Evolutionary conservation across 2,113 vertebrate genomes (phyloP), one percentile per base, ranked within the genome.

Genomic region (Macquaria ambigua): DNA sequence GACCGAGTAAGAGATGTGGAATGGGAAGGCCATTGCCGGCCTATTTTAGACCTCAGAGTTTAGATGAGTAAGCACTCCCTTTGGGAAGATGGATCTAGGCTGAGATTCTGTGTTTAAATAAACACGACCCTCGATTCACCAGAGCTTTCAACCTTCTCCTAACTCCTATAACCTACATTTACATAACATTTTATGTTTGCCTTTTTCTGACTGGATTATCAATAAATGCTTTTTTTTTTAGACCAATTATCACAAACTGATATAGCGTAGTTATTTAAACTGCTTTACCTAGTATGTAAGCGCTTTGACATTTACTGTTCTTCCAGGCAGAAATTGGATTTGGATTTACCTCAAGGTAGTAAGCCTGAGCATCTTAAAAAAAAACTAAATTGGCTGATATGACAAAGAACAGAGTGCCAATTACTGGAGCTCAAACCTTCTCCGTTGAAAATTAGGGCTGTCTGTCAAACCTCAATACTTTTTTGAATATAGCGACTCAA

Each of bases 11-110:
- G 87, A 88, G 86, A 87, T 79, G 87, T 72, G 77, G 67, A 88
- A 92, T 87, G 87, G 85, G 85, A 89, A 79, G 83, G 86, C 83
- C 82, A 81, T 41, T 41, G 68, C 20, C 3, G 48, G 77, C 81
- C 83, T 94, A 89, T 94, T 94, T 93, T 87, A 87, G 90, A 85
- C 76, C 69, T 70, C 82, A 69, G 58, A 76, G 82, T 88, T 85
- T 79, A 86, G 85, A 91, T 93, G 91, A 94, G 82, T 90, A 88
- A 90, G 88, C 82, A 28, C 72, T 84, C 88, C 85, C 84, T 74
- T 83, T 86, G 75, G 86, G 86, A 90, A 83, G 83, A 87, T 81
- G 79, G 79, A 90, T 82, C 59, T 59, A 52, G 70, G 48, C 80
- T 85, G 59, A 66, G 79, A 66, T 78, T 80, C 74, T 66, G 68